Evolutionary conservation across 2,113 vertebrate species (phyloP).

Genomic region (Pluvialis apricaria): DNA sequence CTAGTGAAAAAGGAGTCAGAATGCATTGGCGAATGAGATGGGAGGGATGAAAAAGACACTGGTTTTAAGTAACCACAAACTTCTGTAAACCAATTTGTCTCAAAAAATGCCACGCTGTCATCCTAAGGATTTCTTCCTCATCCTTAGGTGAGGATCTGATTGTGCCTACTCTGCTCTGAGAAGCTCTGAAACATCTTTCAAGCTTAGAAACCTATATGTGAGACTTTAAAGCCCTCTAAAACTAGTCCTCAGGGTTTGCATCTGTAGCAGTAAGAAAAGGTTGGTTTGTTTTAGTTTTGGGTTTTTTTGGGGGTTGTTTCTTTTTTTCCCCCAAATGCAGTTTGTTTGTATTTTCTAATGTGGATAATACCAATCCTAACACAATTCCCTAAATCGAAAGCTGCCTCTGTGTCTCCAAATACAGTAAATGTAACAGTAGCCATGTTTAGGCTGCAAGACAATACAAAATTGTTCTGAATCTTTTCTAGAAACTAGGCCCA

Average conservation of each 20-base stretch:
- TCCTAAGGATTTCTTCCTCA: not conserved
- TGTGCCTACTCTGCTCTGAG: not conserved
- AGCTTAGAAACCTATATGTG: not conserved
- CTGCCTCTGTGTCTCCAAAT: not conserved
- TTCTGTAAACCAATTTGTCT: not conserved
- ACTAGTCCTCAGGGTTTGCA: not conserved
- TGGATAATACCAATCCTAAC: not conserved
- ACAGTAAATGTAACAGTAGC: not conserved
- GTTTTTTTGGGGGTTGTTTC: rapidly evolving
- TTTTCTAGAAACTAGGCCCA: not conserved
- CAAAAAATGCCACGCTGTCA: not conserved
- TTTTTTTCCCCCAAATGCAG: not conserved
- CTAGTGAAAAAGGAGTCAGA: not conserved
- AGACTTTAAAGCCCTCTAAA: not conserved
- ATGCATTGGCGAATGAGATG: not conserved
- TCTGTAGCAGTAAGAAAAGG: not conserved
- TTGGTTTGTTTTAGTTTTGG: not conserved
- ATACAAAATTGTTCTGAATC: not conserved
- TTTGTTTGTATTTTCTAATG: not conserved
- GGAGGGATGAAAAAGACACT: not conserved
- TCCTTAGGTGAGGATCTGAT: not conserved
- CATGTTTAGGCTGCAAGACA: not conserved
- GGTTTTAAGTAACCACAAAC: not conserved
- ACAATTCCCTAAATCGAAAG: not conserved
- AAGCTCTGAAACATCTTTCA: not conserved